Evolutionary conservation across 2,888 invertebrate species (phyloP).

Genomic region (Craniophora ligustri): DNA sequence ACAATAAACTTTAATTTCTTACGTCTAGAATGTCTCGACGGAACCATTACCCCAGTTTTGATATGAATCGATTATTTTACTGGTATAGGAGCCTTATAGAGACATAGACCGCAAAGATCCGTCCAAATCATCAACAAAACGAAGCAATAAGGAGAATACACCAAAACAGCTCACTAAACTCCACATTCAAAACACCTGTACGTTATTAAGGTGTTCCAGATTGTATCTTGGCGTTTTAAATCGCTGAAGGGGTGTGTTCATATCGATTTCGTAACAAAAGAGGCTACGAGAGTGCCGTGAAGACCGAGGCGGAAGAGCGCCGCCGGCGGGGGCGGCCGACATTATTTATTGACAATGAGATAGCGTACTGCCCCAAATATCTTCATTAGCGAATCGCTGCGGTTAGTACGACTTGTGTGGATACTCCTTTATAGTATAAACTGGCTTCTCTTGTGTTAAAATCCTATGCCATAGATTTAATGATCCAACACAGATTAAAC

Average conservation of each 20-base stretch:
- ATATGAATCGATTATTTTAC: too few species aligned
- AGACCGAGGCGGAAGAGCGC: slow-evolving; percentile 55
- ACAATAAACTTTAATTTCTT: too few species aligned
- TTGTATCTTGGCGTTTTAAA: slow-evolving; percentile 51
- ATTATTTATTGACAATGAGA: slow-evolving; percentile 78
- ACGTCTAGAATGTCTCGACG: too few species aligned
- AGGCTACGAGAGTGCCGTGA: slow-evolving; percentile 45
- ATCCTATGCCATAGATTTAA: too few species aligned
- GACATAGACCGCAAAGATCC: too few species aligned
- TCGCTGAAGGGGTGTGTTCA: slow-evolving; percentile 61
- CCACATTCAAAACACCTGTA: slow-evolving; percentile 56
- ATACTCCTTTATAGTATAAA: slow-evolving; percentile 35
- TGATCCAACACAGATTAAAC: too few species aligned
- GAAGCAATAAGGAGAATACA: slow-evolving; percentile 24
- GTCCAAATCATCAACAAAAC: slow-evolving; percentile 4
- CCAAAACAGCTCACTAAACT: slow-evolving; percentile 38
- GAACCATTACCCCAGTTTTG: too few species aligned
- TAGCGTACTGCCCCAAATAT: slow-evolving; percentile 74
- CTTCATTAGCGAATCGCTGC: slow-evolving; percentile 78
- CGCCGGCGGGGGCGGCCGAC: slow-evolving; percentile 62
- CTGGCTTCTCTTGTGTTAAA: background rate
- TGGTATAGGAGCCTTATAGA: too few species aligned
- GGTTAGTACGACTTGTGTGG: slow-evolving; percentile 55
- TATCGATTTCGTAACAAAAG: slow-evolving; percentile 75
- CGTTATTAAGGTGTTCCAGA: slow-evolving; percentile 56